phyloP scores from a whole-genome alignment of 2,888 invertebrate species.

The Pterostichus madidus region DNA sequence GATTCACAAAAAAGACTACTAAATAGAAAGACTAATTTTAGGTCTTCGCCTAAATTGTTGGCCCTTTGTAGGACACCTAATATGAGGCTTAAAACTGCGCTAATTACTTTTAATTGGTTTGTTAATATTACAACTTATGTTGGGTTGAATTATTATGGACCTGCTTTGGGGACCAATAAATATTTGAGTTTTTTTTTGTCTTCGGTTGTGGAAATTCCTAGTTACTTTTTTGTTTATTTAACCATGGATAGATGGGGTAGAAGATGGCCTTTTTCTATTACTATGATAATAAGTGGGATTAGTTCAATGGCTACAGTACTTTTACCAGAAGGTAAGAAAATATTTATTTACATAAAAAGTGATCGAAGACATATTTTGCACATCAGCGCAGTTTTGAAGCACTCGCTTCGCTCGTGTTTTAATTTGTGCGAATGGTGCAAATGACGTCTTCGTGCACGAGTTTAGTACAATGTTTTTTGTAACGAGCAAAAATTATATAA shows the following conservation, averaged over 20 bases:
- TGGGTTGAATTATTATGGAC: constrained; percentile 94
- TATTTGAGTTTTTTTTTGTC: constrained; percentile 94
- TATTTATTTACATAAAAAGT: too few species aligned
- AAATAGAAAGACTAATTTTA: constrained; percentile 70
- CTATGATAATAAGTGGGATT: constrained; percentile 91
- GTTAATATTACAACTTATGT: constrained; percentile 96
- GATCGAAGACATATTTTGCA: too few species aligned
- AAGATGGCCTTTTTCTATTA: constrained; percentile 91
- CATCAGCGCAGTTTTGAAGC: too few species aligned
- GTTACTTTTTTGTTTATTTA: constrained; percentile 92
- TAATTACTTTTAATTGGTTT: constrained; percentile 94
- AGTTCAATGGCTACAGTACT: constrained; percentile 92
- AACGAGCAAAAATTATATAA: too few species aligned
- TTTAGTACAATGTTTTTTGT: too few species aligned
- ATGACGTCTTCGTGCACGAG: too few species aligned
- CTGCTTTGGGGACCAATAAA: constrained; percentile 91
- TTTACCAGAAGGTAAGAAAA: constrained; percentile 84
- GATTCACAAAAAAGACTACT: not conserved
- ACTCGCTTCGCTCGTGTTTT: too few species aligned
- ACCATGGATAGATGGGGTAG: constrained; percentile 93
- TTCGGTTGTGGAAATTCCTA: constrained; percentile 92
- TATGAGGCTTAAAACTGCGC: constrained; percentile 91
- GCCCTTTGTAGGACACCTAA: constrained; percentile 90
- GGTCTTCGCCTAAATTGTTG: constrained; percentile 80
- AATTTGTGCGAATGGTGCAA: too few species aligned